A percentile compares a stretch with the other conserved stretches of the same genome.
Evolutionary conservation across 1,140 invertebrate genomes (phyloP).

Genomic region (Papilio aristodemus): DNA sequence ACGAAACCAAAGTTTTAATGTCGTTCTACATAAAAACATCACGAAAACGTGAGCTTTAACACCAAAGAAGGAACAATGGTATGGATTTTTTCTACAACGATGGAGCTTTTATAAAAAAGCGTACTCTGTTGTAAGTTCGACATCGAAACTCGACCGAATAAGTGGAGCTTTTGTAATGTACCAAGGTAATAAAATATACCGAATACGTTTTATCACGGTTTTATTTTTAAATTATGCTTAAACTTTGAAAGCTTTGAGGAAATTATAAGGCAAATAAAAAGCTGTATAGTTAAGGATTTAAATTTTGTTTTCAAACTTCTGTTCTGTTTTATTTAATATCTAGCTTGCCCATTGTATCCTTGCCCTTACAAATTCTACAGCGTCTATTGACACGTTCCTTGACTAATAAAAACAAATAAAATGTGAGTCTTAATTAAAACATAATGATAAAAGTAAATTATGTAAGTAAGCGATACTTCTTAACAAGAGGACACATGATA

Average conservation of each 20-base stretch:
- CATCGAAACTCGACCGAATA: neutral
- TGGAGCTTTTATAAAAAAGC: slow-evolving; percentile 10
- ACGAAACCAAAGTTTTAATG: slow-evolving; percentile 29
- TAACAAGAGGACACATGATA: no score
- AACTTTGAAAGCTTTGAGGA: neutral
- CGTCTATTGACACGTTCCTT: no score
- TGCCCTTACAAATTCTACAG: no score
- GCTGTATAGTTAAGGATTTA: no score
- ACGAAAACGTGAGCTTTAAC: slow-evolving; percentile 32
- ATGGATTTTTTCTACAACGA: slow-evolving; percentile 23
- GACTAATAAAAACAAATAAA: no score
- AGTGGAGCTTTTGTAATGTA: neutral
- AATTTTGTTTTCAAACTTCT: neutral
- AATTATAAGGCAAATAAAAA: neutral
- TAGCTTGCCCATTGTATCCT: no score
- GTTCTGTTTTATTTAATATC: no score
- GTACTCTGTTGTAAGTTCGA: slow-evolving; percentile 2
- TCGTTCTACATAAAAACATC: slow-evolving; percentile 26
- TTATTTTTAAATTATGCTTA: neutral
- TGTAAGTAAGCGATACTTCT: no score
- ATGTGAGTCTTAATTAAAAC: no score
- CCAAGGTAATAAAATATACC: neutral
- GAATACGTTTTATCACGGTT: neutral
- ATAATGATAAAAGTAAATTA: no score
- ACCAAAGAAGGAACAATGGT: slow-evolving; percentile 26